phyloP scores from a whole-genome alignment of 2,888 invertebrate species.

The Spodoptera exigua region DNA sequence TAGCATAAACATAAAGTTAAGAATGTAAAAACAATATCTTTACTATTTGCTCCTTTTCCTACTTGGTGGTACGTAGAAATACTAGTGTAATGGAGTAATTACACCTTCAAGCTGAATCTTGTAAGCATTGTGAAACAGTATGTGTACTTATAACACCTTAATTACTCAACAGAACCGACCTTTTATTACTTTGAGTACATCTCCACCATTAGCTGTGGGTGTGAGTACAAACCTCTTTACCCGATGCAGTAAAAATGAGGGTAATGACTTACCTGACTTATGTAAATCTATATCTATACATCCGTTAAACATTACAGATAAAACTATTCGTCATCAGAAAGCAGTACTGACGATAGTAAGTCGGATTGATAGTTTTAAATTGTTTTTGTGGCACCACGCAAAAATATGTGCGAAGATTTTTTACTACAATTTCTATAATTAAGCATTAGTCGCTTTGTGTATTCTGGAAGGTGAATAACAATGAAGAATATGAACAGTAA shows the following conservation, averaged over 20 bases:
- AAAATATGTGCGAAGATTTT: conserved; percentile 4
- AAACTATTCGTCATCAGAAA: conserved; percentile 37
- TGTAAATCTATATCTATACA: conserved; percentile 38
- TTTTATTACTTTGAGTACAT: conserved; percentile 29
- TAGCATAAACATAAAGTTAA: too few relatives aligned
- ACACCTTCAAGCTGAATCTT: conserved; percentile 1
- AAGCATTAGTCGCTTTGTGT: too few relatives aligned
- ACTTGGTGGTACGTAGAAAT: too few relatives aligned
- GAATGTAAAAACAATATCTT: too few relatives aligned
- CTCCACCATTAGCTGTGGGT: conserved; percentile 24
- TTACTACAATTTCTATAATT: background rate
- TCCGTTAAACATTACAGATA: conserved; percentile 41
- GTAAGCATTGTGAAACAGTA: conserved; percentile 29
- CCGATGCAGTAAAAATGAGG: conserved; percentile 39
- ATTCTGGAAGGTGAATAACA: too few relatives aligned
- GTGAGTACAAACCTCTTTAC: conserved; percentile 25
- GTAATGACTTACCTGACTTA: conserved; percentile 38
- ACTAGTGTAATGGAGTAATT: background rate
- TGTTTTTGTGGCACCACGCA: conserved; percentile 14
- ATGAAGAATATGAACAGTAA: too few relatives aligned
- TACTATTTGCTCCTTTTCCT: too few relatives aligned
- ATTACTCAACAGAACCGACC: conserved; percentile 22
- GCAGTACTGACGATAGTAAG: conserved; percentile 20
- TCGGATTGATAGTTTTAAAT: conserved; percentile 28
- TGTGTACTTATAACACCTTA: conserved; percentile 34